Evolutionary conservation across 2,888 invertebrate genomes (phyloP).

Genomic region (Cepaea hortensis): DNA sequence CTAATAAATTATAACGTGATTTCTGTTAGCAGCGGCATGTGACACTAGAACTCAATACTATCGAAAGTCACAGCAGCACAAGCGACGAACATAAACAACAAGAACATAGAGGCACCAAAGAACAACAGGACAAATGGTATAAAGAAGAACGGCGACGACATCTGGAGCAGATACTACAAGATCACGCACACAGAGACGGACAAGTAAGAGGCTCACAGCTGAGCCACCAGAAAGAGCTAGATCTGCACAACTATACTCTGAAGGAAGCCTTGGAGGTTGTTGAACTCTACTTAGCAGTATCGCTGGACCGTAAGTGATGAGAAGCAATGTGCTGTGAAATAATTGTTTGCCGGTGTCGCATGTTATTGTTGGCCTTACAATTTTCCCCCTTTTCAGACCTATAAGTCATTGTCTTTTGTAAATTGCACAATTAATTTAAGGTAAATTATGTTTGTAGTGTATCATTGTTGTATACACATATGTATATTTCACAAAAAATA

Average conservation of each 20-base stretch:
- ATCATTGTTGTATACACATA: too few relatives aligned
- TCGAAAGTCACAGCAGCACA: not conserved
- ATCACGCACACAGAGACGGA: not conserved
- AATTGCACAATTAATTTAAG: not conserved
- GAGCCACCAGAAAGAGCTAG: not conserved
- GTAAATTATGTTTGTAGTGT: not conserved
- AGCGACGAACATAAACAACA: not conserved
- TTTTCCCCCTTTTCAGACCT: too few relatives aligned
- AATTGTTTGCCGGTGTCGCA: too few relatives aligned
- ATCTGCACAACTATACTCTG: slow-evolving; percentile 5
- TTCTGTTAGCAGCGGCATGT: not conserved
- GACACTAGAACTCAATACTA: not conserved
- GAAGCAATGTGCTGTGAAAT: not conserved
- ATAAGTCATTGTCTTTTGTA: too few relatives aligned
- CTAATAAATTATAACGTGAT: too few relatives aligned
- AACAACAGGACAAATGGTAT: not conserved
- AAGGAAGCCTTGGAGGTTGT: slow-evolving; percentile 17
- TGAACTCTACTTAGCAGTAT: not conserved
- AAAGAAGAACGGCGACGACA: not conserved
- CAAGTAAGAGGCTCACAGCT: not conserved
- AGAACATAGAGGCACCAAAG: not conserved
- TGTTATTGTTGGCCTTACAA: too few relatives aligned
- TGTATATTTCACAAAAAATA: too few relatives aligned
- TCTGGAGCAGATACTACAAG: not conserved
- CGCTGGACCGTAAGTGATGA: slow-evolving; percentile 3